Conservation (phyloP, 1,140 invertebrate species). For the Glomeris maerens region DNA sequence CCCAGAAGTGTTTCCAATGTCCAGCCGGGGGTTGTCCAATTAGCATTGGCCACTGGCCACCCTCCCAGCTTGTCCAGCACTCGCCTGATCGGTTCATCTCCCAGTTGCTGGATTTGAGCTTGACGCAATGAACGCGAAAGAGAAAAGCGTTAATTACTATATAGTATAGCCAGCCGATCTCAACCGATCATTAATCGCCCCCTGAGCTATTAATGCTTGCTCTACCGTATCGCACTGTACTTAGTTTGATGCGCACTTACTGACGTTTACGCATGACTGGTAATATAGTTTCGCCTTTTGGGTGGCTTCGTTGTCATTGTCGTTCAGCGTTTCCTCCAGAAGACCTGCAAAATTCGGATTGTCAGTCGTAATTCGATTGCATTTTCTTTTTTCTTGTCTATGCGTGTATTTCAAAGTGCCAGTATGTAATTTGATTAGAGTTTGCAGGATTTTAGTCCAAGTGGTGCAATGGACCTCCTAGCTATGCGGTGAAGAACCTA, state of each 20-base stretch:
- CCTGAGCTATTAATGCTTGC: no score
- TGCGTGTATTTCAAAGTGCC: no score
- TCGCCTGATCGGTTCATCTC: constrained; percentile 45
- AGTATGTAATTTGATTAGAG: background rate
- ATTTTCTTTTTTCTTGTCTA: constrained; percentile 12
- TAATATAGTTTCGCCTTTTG: constrained; percentile 71
- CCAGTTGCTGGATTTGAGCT: constrained; percentile 55
- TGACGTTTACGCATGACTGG: constrained; percentile 69
- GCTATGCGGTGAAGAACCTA: no score
- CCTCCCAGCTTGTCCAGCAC: constrained; percentile 49
- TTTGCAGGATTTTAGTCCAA: no score
- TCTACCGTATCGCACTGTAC: no score
- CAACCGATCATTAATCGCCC: no score
- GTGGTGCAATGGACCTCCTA: no score
- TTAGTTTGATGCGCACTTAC: no score
- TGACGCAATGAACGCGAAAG: constrained; percentile 11
- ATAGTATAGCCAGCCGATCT: no score
- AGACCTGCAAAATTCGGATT: constrained; percentile 36
- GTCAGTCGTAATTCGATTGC: constrained; percentile 7
- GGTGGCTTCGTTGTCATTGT: constrained; percentile 52
- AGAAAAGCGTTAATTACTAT: background rate
- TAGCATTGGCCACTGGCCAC: constrained; percentile 52
- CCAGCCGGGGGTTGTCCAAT: constrained; percentile 42
- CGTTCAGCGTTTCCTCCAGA: constrained; percentile 49
- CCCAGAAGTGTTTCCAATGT: constrained; percentile 35